phyloP scores from a whole-genome alignment of 92 coral and sea anemone species.

The Parazoanthus swiftii region DNA sequence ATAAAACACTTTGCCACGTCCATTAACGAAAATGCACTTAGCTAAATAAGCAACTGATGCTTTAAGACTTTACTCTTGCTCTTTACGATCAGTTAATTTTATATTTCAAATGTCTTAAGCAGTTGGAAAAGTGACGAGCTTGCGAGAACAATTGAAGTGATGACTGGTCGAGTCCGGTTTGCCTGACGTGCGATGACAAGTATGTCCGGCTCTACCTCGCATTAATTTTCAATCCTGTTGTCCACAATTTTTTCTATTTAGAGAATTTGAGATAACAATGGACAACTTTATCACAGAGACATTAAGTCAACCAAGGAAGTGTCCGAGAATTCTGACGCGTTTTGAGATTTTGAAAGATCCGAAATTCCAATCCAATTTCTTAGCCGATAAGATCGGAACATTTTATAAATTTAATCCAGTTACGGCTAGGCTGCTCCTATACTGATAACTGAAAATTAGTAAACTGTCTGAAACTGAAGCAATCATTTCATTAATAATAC shows the following conservation, averaged over 20 bases:
- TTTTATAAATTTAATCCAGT: no score
- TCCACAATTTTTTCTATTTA: conserved; percentile 24
- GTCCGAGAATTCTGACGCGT: background rate
- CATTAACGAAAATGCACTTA: background rate
- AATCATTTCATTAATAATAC: no score
- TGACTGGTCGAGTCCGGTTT: conserved; percentile 9
- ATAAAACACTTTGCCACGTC: background rate
- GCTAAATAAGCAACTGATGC: background rate
- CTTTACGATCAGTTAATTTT: background rate
- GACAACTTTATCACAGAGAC: background rate
- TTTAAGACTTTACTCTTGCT: background rate
- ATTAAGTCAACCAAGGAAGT: background rate
- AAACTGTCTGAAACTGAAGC: no score
- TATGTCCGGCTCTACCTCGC: conserved; percentile 27
- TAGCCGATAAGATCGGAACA: background rate
- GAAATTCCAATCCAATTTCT: background rate
- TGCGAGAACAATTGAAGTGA: conserved; percentile 16
- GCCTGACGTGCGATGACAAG: conserved; percentile 12
- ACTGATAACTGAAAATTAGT: no score
- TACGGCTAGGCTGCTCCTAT: no score
- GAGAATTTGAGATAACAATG: conserved; percentile 5
- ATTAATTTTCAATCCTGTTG: conserved; percentile 21
- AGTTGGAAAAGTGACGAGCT: background rate
- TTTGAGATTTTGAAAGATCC: background rate
- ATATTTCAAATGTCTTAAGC: conserved; percentile 1